Base-by-base conservation (phyloP, 2,888 invertebrate species). In the Papilio demoleus region DNA sequence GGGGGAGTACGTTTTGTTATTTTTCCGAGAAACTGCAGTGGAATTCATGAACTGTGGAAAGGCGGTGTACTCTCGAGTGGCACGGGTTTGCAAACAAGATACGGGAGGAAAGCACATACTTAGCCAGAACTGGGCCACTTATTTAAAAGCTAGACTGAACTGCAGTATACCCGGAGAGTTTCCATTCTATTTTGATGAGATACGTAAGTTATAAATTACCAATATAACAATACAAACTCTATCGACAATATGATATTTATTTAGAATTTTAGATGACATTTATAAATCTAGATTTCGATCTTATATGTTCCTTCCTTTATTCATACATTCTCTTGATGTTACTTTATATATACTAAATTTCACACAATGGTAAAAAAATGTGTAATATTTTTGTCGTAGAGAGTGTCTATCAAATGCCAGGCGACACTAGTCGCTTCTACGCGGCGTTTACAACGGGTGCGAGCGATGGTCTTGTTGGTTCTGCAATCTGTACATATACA, bases 121-220 rank as follows among this genome's bases (percentile, higher is more conserved):
- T 73, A 93, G 91, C 77, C 94, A 95, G 80, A 95, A 95, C 81
- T 95, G 95, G 95, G 94, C 94, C 74, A 95, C 95, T 59, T 95
- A 94, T 82, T 86, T 95, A 74, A 95, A 95, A 86, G 95, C 95
- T 27, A 88, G 95, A 56, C 93, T 95, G 72, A 95, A 95, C 83
- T 95, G 95, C 82, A 95, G 95, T 75, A 94, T 95, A 80, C 95
- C 95, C 42, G 95, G 95, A 75, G 95, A 95, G 77, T 95, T 94
- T 78, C 95, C 96, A 0, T 96, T 95, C 87, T 95, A 95, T 85
- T 96, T 96, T 85, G 94, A 96, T 85, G 95, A 95, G 92, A 95
- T 96, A 78, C 95, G 94, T 94, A 83, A 94, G 94, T 93, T 67
- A 19, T 12, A 70, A 59, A 65, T 19, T 47, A 64, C 31, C 45